Percentiles rank a stretch among this genome's conserved stretches.
These are phyloP conservation scores for Ceratina australensis DNA, from an alignment of 1,140 invertebrate genomes.

Conservation along the genomic window DNA sequence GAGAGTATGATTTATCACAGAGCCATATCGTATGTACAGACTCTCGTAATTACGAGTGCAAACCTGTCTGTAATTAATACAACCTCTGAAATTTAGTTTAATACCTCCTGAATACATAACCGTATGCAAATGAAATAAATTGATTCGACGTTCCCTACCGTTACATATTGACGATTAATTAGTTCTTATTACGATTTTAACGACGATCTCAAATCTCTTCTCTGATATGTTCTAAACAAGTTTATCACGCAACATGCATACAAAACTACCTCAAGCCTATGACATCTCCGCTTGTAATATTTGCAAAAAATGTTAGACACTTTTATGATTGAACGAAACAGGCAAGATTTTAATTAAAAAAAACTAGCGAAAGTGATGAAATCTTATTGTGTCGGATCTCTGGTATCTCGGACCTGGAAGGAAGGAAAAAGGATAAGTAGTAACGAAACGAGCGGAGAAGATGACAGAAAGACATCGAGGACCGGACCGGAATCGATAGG, in stretches of 20 bases:
- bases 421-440: background rate
- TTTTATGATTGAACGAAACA: background rate
- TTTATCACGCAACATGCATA: background rate
- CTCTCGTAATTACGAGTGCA: background rate
- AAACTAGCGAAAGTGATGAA: too few relatives aligned
- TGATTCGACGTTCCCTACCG: background rate
- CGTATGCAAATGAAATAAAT: background rate
- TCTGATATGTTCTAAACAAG: too few relatives aligned
- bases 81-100: background rate
- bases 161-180: background rate
- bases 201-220: too few relatives aligned
- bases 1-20: background rate
- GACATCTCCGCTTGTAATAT: too few relatives aligned
- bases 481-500: constrained; percentile 47
- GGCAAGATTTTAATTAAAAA: too few relatives aligned
- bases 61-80: background rate
- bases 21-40: background rate
- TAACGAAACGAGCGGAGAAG: background rate
- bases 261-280: too few relatives aligned
- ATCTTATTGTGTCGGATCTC: too few relatives aligned
- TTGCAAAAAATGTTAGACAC: background rate
- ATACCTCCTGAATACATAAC: background rate
- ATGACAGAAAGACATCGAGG: constrained; percentile 16
- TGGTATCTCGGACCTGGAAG: too few relatives aligned
- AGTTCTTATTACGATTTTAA: background rate